Base-by-base conservation (phyloP, 2,113 vertebrate species). In the Neomonachus schauinslandi region DNA sequence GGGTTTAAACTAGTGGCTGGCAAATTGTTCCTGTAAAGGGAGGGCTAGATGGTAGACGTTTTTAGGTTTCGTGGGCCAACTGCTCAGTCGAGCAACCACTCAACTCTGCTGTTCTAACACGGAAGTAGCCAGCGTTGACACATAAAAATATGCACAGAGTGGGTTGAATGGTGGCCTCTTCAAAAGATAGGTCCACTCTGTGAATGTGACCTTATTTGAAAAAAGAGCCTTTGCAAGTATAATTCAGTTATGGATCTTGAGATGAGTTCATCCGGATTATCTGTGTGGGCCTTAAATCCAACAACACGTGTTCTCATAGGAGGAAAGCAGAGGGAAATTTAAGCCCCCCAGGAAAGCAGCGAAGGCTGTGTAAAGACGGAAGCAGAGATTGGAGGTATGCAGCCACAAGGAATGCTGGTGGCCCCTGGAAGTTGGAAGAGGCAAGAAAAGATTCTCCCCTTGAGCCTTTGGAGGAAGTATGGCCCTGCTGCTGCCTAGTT, bases 1-100 rank as follows among this genome's bases (percentile, higher is more conserved):
- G 46, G n/a, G 31, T 93, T 97, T 93, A 88, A 49, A 74, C 4
- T 51, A 89, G 57, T 15, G 36, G 11, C 80, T 76, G 42, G 57
- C 21, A 69, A 80, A 91, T 10, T n/a, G n/a, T 69, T 92, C 90
- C 76, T 87, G 2, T 55, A 95, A 96, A 93, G 31, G 49, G 55
- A 90, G 33, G 33, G 24, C 15, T 53, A 84, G n/a, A 22, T 16
- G 53, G 86, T 39, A 86, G 77, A 87, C 90, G 79, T 21, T 92
- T 92, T 96, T 21, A 69, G 33, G 46, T 85, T 86, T 91, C 24
- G 31, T 11, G 36, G 79, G 69, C 26, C 36, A 81, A 77, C 3
- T 89, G 69, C 88, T 94, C 51, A 31, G 21, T 65, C 19, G 22
- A 72, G 21, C 24, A 77, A 26, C 33, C 36, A 61, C 14, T 94